These are phyloP conservation scores for Hozukius guyotensis DNA, from an alignment of 2,797 vertebrate species.

Conservation along the genomic window DNA sequence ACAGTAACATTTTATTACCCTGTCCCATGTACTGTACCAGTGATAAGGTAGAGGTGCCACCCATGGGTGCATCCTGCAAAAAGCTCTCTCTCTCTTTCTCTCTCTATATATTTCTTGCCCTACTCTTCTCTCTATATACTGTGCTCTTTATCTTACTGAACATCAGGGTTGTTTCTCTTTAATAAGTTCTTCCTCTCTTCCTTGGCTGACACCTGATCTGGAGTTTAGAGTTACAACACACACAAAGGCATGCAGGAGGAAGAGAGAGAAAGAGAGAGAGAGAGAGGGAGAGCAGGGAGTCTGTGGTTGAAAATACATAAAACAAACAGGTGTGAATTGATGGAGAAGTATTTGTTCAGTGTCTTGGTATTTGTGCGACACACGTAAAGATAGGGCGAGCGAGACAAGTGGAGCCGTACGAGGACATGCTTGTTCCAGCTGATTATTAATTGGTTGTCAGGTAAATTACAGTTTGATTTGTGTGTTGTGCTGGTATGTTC, in stretches of 20 bases:
- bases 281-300: background rate
- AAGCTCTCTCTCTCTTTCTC: background rate
- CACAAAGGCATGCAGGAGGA: slow-evolving; percentile 30
- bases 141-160: background rate
- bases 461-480: slow-evolving; percentile 44
- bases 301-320: slow-evolving; percentile 27
- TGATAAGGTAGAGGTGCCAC: background rate
- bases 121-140: background rate
- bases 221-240: slow-evolving; percentile 64
- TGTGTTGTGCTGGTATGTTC: background rate
- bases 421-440: slow-evolving; percentile 2
- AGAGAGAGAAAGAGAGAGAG: background rate
- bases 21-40: background rate
- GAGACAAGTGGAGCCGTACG: background rate
- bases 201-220: slow-evolving; percentile 58
- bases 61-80: slow-evolving; percentile 10
- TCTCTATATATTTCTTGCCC: background rate
- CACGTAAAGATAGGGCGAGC: background rate
- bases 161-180: slow-evolving; percentile 16
- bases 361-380: slow-evolving; percentile 27
- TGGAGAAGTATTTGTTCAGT: slow-evolving; percentile 31
- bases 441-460: slow-evolving; percentile 26
- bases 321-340: slow-evolving; percentile 52
- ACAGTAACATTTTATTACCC: background rate
- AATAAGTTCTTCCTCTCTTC: background rate